Base-by-base conservation (phyloP, 2,113 vertebrate species). In the Prionailurus viverrinus region DNA sequence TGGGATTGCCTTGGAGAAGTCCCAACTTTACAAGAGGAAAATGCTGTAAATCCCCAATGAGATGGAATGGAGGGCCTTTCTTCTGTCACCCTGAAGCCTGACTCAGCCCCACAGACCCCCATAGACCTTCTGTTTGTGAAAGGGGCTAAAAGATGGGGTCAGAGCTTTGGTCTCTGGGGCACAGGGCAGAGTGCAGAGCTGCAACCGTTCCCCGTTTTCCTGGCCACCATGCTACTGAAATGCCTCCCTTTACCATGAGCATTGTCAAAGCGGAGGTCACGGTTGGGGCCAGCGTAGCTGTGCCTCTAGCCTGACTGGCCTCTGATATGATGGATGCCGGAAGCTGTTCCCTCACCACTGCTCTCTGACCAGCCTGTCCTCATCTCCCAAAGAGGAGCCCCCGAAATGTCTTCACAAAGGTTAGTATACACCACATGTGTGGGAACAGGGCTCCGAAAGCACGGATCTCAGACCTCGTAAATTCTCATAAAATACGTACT, bases 161-260 rank as follows among this genome's bases (percentile, higher is more conserved):
- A 3, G 10, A 14, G 63, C 39, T 27, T 48, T 12, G 4, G 25
- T 27, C 66, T 10, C 58, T 1, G 29, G 48, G 58, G 36, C 76
- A 5, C 36, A 33, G 31, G 51, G n/a, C 33, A 61, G 48, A 69
- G 31, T 5, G 3, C 36, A 39, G 69, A 69, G 61, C 16, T 25
- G 25, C 51, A 21, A 33, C 14, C 5, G 0, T 10, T 2, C 39
- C 29, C 51, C 63, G 6, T 21, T 19, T 1, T 51, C 91, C 2
- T 1, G 8, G 29, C n/a, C 21, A 16, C n/a, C 1, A 1, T 1
- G 19, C 7, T 12, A 11, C 3, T 18, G 21, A 53, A n/a, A 31
- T 7, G 53, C 2, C 55, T 68, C 45, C 0, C 65, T 58, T 48
- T 15, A 21, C 81, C 3, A 33, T 7, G 31, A 81, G 66, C 63